Evolutionary conservation across 2,797 vertebrate genomes (phyloP).

Genomic region (Hemitrygon akajei): DNA sequence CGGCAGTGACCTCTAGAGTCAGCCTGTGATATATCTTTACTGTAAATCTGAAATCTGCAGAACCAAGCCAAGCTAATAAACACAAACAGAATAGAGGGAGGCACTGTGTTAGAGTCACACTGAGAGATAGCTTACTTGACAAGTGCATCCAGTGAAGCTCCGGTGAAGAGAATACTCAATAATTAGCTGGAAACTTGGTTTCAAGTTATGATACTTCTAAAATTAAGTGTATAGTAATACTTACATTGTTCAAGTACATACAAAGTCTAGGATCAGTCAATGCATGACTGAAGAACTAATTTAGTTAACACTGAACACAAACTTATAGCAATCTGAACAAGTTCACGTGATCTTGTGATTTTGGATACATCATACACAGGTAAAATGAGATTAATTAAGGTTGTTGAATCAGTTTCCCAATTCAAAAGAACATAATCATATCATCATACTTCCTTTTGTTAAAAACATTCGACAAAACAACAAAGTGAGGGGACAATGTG

Average conservation of each 20-base stretch:
- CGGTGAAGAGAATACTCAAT: background rate
- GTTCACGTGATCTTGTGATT: background rate
- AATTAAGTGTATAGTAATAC: background rate
- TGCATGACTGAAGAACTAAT: background rate
- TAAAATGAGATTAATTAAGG: background rate
- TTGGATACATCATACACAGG: background rate
- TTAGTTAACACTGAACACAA: background rate
- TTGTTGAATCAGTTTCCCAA: background rate
- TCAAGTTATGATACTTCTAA: conserved; percentile 11
- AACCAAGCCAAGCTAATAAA: background rate
- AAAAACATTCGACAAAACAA: background rate
- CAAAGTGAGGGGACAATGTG: background rate
- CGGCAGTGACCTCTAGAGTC: conserved; percentile 35
- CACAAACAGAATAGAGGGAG: background rate
- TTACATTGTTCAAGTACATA: background rate
- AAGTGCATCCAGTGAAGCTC: background rate
- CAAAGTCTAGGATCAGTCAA: background rate
- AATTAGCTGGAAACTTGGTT: background rate
- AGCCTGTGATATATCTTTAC: background rate
- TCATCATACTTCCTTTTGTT: background rate
- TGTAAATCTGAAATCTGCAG: background rate
- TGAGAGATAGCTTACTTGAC: background rate
- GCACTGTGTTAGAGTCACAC: background rate
- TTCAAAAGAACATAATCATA: background rate
- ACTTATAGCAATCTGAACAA: too few relatives aligned